Conservation (phyloP, 2,797 vertebrate genomes). For the Tangara arthus region DNA sequence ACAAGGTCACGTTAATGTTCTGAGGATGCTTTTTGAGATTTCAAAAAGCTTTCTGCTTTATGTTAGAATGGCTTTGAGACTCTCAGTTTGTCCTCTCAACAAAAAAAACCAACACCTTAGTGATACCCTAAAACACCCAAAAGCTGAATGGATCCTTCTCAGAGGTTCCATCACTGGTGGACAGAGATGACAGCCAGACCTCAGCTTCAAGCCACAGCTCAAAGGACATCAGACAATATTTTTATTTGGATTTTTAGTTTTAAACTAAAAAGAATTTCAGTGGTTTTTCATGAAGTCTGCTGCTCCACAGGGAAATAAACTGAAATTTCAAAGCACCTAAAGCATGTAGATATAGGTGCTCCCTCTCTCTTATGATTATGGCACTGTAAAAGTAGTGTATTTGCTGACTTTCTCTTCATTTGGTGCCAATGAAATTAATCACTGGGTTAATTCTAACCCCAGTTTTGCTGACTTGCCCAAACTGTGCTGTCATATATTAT, state of each 20-base stretch:
- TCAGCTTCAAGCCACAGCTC: neutral
- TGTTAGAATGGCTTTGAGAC: neutral
- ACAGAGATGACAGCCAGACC: neutral
- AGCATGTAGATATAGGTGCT: neutral
- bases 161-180: neutral
- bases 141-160: neutral
- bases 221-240: neutral
- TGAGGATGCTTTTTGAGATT: neutral
- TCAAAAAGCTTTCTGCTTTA: neutral
- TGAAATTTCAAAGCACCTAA: neutral
- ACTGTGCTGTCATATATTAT: neutral
- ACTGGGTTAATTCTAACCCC: conserved; percentile 49
- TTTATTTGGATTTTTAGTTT: neutral
- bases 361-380: neutral
- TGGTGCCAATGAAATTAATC: conserved; percentile 57
- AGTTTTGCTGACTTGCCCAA: conserved; percentile 36
- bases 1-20: neutral
- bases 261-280: neutral
- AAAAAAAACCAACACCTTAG: neutral
- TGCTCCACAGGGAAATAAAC: neutral
- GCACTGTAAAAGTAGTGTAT: neutral
- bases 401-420: conserved; percentile 1
- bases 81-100: neutral
- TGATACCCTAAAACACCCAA: neutral
- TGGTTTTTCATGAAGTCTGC: neutral